A percentile compares a stretch with the other conserved stretches of the same genome.
phyloP scores from a whole-genome alignment of 2,113 vertebrate species.

The Brachyhypopomus gauderio region DNA sequence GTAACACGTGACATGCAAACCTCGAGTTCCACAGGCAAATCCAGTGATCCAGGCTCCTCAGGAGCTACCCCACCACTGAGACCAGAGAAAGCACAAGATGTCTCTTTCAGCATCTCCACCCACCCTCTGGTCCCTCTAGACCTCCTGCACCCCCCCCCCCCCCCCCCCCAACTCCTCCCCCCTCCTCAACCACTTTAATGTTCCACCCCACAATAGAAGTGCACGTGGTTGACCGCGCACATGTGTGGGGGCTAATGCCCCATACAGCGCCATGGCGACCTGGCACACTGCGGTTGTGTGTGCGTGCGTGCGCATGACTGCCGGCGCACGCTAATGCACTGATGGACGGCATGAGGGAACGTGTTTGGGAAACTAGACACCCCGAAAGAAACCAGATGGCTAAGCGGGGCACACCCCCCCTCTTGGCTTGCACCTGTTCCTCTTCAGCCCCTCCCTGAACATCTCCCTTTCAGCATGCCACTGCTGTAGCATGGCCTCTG shows the following conservation, averaged over 20 bases:
- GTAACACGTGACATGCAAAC: conserved; percentile 43
- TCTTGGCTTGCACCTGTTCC: conserved; percentile 76
- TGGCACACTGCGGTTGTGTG: conserved; percentile 54
- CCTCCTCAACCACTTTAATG: conserved; percentile 47
- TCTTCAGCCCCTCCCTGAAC: conserved; percentile 55
- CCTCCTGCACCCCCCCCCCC: conserved; percentile 26
- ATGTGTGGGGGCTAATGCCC: conserved; percentile 74
- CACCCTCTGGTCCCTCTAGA: conserved; percentile 34
- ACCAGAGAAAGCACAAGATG: conserved; percentile 43
- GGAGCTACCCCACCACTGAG: conserved; percentile 31
- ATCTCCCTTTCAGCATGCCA: conserved; percentile 69
- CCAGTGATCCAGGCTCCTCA: conserved; percentile 56
- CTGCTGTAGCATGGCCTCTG: conserved; percentile 59
- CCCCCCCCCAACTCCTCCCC: conserved; percentile 17
- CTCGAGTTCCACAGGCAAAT: conserved; percentile 52
- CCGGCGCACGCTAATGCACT: conserved; percentile 49
- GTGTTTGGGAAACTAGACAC: conserved; percentile 65
- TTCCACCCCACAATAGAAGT: conserved; percentile 67
- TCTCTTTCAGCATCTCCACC: conserved; percentile 35
- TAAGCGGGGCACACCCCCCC: conserved; percentile 65
- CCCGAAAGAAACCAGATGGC: conserved; percentile 78
- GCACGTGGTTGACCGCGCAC: conserved; percentile 72
- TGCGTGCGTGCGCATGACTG: conserved; percentile 34
- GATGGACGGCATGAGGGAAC: conserved; percentile 68
- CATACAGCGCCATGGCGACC: conserved; percentile 71